Conservation (phyloP, 2,113 vertebrate species). For the Hymenochirus boettgeri region DNA sequence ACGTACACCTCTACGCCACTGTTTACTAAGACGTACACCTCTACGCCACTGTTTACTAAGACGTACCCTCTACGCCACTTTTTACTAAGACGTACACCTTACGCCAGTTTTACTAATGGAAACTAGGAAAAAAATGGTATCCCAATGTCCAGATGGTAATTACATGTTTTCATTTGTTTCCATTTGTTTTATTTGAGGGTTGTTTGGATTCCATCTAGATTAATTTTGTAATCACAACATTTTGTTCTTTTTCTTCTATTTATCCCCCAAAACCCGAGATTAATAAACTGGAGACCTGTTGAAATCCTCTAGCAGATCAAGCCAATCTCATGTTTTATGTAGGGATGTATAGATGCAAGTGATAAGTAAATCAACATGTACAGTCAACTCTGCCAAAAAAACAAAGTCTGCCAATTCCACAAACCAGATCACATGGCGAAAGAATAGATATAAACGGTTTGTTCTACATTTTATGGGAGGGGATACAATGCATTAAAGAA, state of each 20-base stretch:
- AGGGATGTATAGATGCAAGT: conserved; percentile 31
- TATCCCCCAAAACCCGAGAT: not conserved
- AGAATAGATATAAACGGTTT: too few species aligned
- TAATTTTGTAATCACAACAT: conserved; percentile 17
- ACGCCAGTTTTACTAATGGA: not conserved
- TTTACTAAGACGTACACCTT: too few species aligned
- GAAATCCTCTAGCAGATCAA: conserved; percentile 15
- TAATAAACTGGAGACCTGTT: conserved; percentile 14
- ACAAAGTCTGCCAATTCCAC: conserved; percentile 27
- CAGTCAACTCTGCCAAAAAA: conserved; percentile 1
- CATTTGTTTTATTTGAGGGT: too few species aligned
- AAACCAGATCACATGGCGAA: conserved; percentile 30
- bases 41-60: too few species aligned
- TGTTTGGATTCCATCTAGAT: conserved; percentile 31
- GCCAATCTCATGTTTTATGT: conserved; percentile 31
- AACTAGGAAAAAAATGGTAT: not conserved
- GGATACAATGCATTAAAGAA: too few species aligned
- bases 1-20: too few species aligned
- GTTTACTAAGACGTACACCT: too few species aligned
- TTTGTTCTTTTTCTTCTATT: not conserved
- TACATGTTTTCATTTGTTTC: not conserved
- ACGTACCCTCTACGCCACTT: too few species aligned
- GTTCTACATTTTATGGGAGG: too few species aligned
- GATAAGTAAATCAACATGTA: conserved; percentile 32
- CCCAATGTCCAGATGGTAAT: not conserved